Percentiles rank a stretch among this genome's conserved stretches.
Evolutionary conservation across 2,113 vertebrate species (phyloP).

Genomic region (Phycodurus eques): DNA sequence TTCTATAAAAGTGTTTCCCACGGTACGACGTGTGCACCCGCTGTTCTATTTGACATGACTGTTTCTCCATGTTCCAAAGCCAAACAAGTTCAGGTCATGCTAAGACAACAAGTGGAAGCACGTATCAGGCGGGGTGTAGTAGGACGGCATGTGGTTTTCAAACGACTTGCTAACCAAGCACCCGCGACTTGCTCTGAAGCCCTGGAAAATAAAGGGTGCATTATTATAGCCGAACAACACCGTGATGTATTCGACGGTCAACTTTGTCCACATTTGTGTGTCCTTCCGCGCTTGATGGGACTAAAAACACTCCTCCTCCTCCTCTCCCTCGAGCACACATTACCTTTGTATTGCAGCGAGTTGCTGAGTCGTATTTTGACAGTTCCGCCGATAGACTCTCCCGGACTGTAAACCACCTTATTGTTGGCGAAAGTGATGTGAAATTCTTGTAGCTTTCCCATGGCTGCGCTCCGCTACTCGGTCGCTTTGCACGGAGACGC

Average conservation of each 20-base stretch:
- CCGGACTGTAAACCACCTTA: slow-evolving; percentile 89
- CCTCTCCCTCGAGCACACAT: slow-evolving; percentile 10
- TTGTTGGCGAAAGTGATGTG: slow-evolving; percentile 83
- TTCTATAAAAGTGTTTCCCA: background rate
- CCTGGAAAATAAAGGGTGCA: background rate
- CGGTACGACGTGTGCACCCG: background rate
- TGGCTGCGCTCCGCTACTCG: slow-evolving; percentile 51
- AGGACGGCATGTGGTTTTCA: slow-evolving; percentile 12
- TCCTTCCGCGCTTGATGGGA: slow-evolving; percentile 3
- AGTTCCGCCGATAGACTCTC: slow-evolving; percentile 84
- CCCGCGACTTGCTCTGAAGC: background rate
- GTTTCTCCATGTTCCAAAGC: background rate
- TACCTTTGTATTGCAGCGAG: slow-evolving; percentile 83
- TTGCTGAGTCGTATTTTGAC: slow-evolving; percentile 80
- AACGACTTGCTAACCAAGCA: background rate
- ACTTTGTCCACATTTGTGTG: slow-evolving; percentile 29
- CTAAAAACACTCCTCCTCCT: background rate
- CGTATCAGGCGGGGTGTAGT: slow-evolving; percentile 17
- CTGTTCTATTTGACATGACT: background rate
- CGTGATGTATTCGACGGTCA: slow-evolving; percentile 6
- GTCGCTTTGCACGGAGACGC: slow-evolving; percentile 14
- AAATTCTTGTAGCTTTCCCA: slow-evolving; percentile 94
- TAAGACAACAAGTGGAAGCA: slow-evolving; percentile 21
- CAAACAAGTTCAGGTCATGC: background rate
- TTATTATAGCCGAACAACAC: background rate